These are phyloP conservation scores for Chaetorhynchus papuensis DNA, from an alignment of 2,113 vertebrate genomes.

Conservation along the genomic window DNA sequence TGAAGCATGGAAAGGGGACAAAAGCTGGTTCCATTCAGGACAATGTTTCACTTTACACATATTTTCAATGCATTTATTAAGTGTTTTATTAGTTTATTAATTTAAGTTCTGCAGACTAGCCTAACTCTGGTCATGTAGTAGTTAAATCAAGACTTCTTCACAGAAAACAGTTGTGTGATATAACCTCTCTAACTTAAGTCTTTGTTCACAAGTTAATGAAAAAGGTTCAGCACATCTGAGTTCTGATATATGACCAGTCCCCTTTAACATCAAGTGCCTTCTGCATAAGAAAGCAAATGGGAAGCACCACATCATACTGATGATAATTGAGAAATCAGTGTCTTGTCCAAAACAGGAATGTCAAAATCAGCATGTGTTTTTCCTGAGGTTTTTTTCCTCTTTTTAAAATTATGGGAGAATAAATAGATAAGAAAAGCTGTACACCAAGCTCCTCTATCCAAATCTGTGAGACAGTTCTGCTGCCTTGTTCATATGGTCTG, in stretches of 20 bases:
- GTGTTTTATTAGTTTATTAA: background rate
- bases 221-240: background rate
- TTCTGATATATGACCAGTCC: background rate
- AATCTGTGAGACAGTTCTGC: background rate
- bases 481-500: background rate
- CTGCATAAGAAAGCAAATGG: background rate
- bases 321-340: background rate
- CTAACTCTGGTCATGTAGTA: background rate
- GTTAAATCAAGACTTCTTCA: background rate
- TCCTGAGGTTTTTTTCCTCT: background rate
- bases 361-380: background rate
- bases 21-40: background rate
- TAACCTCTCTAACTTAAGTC: background rate
- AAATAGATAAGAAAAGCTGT: background rate
- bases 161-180: background rate
- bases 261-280: background rate
- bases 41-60: background rate
- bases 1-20: background rate
- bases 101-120: background rate
- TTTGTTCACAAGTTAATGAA: background rate
- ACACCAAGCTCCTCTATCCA: background rate
- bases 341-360: background rate
- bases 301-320: background rate
- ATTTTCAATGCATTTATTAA: background rate
- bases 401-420: background rate